A percentile compares a stretch with the other conserved stretches of the same genome.
Conservation (phyloP, 2,888 invertebrate species). For the Tetheella fluctuosa region DNA sequence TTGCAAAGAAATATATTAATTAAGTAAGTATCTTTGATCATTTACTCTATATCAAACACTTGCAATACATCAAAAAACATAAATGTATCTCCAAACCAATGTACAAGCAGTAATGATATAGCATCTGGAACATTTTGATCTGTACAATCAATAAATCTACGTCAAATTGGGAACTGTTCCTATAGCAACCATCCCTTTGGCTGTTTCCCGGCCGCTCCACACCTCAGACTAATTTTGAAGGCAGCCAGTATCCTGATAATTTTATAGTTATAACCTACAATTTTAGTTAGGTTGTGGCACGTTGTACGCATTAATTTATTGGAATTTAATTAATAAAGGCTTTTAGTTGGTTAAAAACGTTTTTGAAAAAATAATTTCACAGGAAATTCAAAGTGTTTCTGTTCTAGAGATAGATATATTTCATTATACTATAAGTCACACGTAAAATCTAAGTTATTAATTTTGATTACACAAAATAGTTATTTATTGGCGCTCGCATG, state of each 20-base stretch:
- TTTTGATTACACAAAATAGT: too few relatives aligned
- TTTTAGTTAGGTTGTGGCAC: neutral
- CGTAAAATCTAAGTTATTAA: too few relatives aligned
- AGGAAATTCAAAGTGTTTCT: neutral
- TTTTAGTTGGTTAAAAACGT: neutral
- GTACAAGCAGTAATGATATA: neutral
- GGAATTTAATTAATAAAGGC: neutral
- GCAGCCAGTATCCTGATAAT: conserved; percentile 37
- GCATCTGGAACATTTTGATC: conserved; percentile 55
- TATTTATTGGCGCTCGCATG: too few relatives aligned
- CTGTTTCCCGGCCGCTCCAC: conserved; percentile 41
- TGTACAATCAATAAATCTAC: conserved; percentile 69
- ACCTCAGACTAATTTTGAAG: conserved; percentile 50
- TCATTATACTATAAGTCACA: too few relatives aligned
- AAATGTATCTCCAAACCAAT: neutral
- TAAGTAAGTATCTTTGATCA: neutral
- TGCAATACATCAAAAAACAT: neutral
- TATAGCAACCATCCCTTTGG: conserved; percentile 74
- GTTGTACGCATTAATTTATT: neutral
- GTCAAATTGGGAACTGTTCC: conserved; percentile 68
- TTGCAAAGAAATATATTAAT: too few relatives aligned
- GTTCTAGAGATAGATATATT: too few relatives aligned
- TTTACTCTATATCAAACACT: neutral
- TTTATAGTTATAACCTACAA: conserved; percentile 7
- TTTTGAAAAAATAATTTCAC: neutral